Base-by-base conservation (phyloP, 2,888 invertebrate species). In the Eupeodes latifasciatus region DNA sequence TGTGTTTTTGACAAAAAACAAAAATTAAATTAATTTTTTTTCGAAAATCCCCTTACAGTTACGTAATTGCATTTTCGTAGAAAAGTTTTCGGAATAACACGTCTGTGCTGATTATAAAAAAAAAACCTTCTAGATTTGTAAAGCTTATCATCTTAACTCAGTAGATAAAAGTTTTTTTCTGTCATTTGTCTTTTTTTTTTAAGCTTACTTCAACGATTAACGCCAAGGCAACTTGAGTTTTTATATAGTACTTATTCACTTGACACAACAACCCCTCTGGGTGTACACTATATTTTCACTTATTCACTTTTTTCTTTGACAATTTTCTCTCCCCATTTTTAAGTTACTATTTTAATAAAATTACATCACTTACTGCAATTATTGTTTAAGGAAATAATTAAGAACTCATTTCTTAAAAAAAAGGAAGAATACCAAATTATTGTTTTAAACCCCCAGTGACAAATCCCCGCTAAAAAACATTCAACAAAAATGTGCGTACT, bases 401-500 rank as follows among this genome's bases (percentile, higher is more conserved):
- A 27, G 57, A 47, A 44, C 47, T 27, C 47, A 49, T 59, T 71
- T 40, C 34, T 59, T n/a, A 67, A 57, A 44, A 4, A 40, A 34
- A 27, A 59, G 55, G 51, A 53, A 34, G 59, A 40, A 55, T 12
- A 55, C 47, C 47, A 4, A 66, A 66, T 66, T 66, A 72, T 59
- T 72, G 47, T 72, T 47, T 27, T 67, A 49, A 78, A 53, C 14
- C n/a, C 49, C 62, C 3, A 40, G 34, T 51, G 62, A 81, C 71
- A 81, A 85, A 81, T 85, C 80, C 84, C 62, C 19, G 14, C n/a
- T 51, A 59, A 40, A 36, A 71, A 76, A 53, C 66, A 66, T 76
- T 75, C 62, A 75, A 66, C 77, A 85, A 59, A 27, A 77, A 77
- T 85, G 85, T 78, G 81, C 71, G 78, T 81, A 67, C 67, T 19